Evolutionary conservation across 64 coral and sea anemone species (phyloP).

Genomic region (Acropora yongei): DNA sequence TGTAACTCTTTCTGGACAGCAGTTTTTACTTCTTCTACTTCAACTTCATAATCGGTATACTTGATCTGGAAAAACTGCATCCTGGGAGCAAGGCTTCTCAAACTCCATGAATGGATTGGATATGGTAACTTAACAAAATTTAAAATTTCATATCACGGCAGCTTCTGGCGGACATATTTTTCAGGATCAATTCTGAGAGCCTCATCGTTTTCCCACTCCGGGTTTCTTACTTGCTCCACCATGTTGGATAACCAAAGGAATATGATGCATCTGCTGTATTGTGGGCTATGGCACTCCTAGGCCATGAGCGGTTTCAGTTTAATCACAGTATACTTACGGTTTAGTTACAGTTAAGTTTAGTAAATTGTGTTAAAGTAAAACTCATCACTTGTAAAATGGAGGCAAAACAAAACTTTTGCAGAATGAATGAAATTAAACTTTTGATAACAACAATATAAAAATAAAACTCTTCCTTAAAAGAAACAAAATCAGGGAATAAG

Average conservation of each 20-base stretch:
- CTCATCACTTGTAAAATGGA: too few species aligned
- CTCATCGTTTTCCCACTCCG: slow-evolving; percentile 70
- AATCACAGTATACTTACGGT: too few species aligned
- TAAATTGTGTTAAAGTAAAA: too few species aligned
- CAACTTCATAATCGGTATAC: slow-evolving; percentile 58
- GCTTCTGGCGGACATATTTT: slow-evolving; percentile 56
- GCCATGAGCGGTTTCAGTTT: too few species aligned
- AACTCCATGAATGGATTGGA: slow-evolving; percentile 69
- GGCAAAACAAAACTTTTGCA: too few species aligned
- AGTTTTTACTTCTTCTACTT: slow-evolving; percentile 45
- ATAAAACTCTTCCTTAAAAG: too few species aligned
- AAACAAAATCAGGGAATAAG: too few species aligned
- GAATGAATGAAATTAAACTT: too few species aligned
- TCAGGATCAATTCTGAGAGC: slow-evolving; percentile 14
- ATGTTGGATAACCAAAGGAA: slow-evolving; percentile 7
- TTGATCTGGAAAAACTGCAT: slow-evolving; percentile 60
- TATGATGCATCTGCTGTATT: not conserved
- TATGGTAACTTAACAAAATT: slow-evolving; percentile 50
- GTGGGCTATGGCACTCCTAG: not conserved
- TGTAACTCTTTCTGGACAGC: slow-evolving; percentile 53
- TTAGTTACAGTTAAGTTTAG: too few species aligned
- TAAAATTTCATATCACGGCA: slow-evolving; percentile 64
- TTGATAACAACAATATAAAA: too few species aligned
- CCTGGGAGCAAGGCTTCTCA: slow-evolving; percentile 44
- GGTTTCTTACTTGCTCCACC: slow-evolving; percentile 59